These are phyloP conservation scores for Palythoa grandis DNA, from an alignment of 92 coral and sea anemone species.

Conservation along the genomic window DNA sequence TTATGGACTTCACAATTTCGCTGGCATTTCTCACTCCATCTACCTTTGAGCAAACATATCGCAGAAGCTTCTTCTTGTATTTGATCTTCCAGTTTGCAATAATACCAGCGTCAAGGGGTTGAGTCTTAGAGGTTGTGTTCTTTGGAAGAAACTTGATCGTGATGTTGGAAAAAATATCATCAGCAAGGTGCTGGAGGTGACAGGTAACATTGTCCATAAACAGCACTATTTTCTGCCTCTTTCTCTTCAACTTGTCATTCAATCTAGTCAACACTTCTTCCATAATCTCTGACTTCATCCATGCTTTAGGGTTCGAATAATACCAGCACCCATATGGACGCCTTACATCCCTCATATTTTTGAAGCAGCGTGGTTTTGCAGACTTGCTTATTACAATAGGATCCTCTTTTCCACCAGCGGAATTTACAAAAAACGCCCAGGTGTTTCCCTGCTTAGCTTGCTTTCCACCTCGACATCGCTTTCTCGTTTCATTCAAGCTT, in stretches of 20 bases:
- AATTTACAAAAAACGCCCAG: conserved; percentile 73
- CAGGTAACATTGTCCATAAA: too few relatives aligned
- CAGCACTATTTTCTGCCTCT: not conserved
- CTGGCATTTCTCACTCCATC: conserved; percentile 59
- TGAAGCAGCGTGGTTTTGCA: conserved; percentile 62
- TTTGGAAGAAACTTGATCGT: conserved; percentile 56
- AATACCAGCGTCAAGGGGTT: conserved; percentile 41
- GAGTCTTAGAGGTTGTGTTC: conserved; percentile 53
- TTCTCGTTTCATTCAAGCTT: conserved; percentile 48
- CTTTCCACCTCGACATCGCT: conserved; percentile 38
- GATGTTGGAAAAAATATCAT: conserved; percentile 43
- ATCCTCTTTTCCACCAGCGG: conserved; percentile 65
- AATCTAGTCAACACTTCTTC: conserved; percentile 44
- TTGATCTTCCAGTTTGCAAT: conserved; percentile 68
- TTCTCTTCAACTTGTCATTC: conserved; percentile 48
- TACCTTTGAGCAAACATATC: conserved; percentile 54
- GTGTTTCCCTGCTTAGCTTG: conserved; percentile 56
- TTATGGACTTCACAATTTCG: conserved; percentile 56
- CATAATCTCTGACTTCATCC: conserved; percentile 65
- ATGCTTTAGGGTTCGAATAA: conserved; percentile 57
- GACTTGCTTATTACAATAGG: conserved; percentile 60
- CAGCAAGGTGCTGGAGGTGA: too few relatives aligned
- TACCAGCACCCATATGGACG: conserved; percentile 65
- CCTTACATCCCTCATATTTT: conserved; percentile 49
- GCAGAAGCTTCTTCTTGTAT: conserved; percentile 57